Evolutionary conservation across 2,888 invertebrate species (phyloP), one percentile per base, ranked within the genome.

Genomic region (Ophioninae sp.): DNA sequence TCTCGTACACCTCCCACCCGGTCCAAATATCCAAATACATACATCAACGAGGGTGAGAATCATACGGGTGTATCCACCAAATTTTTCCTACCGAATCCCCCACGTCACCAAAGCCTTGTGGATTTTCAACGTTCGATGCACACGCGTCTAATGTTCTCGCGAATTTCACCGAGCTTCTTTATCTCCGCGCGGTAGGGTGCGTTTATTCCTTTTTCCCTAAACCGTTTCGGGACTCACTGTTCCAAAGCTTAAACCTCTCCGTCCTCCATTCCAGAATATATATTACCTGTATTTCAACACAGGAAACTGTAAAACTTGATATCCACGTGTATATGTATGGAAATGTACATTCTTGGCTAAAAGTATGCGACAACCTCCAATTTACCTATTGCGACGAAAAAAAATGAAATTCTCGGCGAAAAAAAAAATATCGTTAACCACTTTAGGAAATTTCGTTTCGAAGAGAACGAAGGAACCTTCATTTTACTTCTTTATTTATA

Each of bases 231-330:
- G 17, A 50, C 17, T 70, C 61, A 75, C 17, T 72, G 56, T 67
- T 56, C 72, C 57, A 56, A 79, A 72, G 75, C 69, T 44, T 61
- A 44, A 50, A n/a, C 69, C 21, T 50, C 39, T 17, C 57, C 13
- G 8, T n/a, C 17, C 56, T 8, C 44, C 65, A 0, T 13, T 74
- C 7, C n/a, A 10, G 0, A 73, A 23, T 50, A 74, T 74, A 80
- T 80, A 80, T 74, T 56, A 68, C 76, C 59, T 20, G 76, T 68
- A 59, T 59, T 67, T 59, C 57, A 76, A 41, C 64, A 20, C 57
- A n/a, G 67, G 13, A 41, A 72, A 56, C 62, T 64, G 37, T 69
- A 61, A 44, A 77, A 44, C 41, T 69, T 8, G 0, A 69, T 17
- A 50, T 44, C 39, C 21, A 64, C 61, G 41, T 61, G 41, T 61